These are phyloP conservation scores for Archivesica marissinica DNA, from an alignment of 1,140 invertebrate species.

Conservation along the genomic window DNA sequence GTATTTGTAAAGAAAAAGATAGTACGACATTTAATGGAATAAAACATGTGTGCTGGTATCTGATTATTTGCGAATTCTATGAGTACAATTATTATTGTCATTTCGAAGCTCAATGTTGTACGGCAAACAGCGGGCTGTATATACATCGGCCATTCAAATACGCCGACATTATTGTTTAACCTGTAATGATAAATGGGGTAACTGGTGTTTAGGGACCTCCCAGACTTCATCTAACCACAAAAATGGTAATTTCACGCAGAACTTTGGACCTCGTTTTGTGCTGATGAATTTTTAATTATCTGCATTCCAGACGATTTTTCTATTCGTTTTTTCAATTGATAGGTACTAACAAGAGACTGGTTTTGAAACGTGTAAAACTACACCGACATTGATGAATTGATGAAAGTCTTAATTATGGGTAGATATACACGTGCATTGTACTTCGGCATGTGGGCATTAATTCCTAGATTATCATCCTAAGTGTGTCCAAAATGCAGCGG, in stretches of 20 bases:
- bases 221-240: background rate
- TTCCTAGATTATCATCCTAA: too few species aligned
- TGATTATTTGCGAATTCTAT: conserved; percentile 18
- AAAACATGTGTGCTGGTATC: background rate
- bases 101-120: background rate
- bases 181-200: conserved; percentile 2
- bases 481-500: too few species aligned
- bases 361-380: too few species aligned
- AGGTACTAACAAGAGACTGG: background rate
- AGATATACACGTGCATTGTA: too few species aligned
- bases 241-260: background rate
- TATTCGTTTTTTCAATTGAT: background rate
- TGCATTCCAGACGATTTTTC: background rate
- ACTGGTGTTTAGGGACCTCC: background rate
- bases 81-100: background rate
- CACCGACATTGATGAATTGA: too few species aligned
- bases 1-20: background rate
- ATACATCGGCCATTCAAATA: background rate
- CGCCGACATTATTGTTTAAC: background rate
- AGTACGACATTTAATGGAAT: conserved; percentile 15
- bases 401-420: too few species aligned
- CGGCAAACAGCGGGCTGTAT: background rate
- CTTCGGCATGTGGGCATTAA: too few species aligned
- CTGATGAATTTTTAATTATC: background rate
- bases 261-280: background rate